These are phyloP conservation scores for Octopus sinensis DNA, from an alignment of 1,140 invertebrate species.

Conservation along the genomic window DNA sequence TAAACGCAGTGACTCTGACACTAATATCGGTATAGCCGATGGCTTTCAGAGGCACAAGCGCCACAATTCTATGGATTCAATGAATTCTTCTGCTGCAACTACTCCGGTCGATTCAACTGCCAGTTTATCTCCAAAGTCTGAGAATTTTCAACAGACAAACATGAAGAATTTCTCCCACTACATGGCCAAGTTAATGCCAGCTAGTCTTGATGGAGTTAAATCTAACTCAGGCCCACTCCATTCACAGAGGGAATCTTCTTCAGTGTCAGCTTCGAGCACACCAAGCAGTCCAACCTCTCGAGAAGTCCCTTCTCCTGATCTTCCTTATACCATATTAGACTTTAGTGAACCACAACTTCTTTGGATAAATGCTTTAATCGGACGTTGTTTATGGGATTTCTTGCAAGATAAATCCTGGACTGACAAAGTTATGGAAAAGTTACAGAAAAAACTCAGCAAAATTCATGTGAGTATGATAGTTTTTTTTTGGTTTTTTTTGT, in stretches of 20 bases:
- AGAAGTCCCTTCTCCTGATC: neutral
- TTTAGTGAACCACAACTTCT: conserved; percentile 47
- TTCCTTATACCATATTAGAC: conserved; percentile 21
- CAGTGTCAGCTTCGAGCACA: neutral
- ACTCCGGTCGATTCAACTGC: conserved; percentile 23
- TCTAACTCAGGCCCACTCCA: neutral
- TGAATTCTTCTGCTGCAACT: conserved; percentile 27
- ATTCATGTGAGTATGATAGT: conserved; percentile 65
- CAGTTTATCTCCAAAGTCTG: neutral
- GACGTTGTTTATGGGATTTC: conserved; percentile 75
- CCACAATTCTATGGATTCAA: conserved; percentile 44
- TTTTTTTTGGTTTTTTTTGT: neutral
- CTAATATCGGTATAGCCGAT: conserved; percentile 19
- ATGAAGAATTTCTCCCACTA: conserved; percentile 38
- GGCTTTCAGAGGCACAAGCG: conserved; percentile 30
- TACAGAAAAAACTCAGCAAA: conserved; percentile 81
- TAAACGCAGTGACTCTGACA: conserved; percentile 25
- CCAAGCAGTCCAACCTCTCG: conserved; percentile 19
- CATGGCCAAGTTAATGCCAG: conserved; percentile 49
- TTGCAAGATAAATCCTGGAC: conserved; percentile 67
- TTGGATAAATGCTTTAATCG: conserved; percentile 76
- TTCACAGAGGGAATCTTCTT: neutral
- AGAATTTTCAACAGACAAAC: neutral
- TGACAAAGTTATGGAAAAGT: conserved; percentile 66
- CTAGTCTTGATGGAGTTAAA: conserved; percentile 19